Evolutionary conservation across 2,888 invertebrate genomes (phyloP), one percentile per base, ranked within the genome.

Genomic region (Teleiodes luculella): DNA sequence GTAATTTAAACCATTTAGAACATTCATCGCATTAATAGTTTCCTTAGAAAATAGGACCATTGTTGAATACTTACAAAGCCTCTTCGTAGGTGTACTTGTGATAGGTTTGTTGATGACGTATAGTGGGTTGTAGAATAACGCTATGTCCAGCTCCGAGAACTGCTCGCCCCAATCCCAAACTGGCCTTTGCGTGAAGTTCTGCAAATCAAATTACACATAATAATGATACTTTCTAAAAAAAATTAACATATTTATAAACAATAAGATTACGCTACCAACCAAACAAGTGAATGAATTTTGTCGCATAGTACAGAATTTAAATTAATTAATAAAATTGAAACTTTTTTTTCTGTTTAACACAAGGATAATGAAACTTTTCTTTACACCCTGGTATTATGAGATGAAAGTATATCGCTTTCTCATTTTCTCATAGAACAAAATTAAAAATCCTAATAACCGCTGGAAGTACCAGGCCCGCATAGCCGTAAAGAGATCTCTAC

Each of bases 131-230:
- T 93, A 93, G 78, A 98, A 97, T 59, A 97, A 86, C 3, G 93
- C 90, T 55, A 94, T 93, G 73, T 97, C 97, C 55, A 93, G 93
- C 47, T 95, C 95, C 0, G 92, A 91, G 74, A 97, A 97, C 80
- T 97, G 97, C 70, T 95, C 94, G 55, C 93, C 92, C 97, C 97
- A 97, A 73, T 97, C 95, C 97, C 97, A 98, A 1, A 95, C 94
- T 3, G 95, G 95, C 4, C 96, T 90, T 45, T 94, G 83, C 10
- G 93, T 90, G 52, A 95, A 85, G 31, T 82, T 85, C 87, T 89
- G 66, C n/a, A 0, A 64, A 53, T 20, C 30, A 35, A 36, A 28
- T 4, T 6, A 24, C 24, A 24, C 24, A 24, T n/a, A n/a, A n/a
- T n/a, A n/a, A n/a, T n/a, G n/a, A n/a, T n/a, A n/a, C n/a, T n/a